Evolutionary conservation across 1,140 invertebrate genomes (phyloP), one percentile per base, ranked within the genome.

Genomic region (Hypsibius dujardini): DNA sequence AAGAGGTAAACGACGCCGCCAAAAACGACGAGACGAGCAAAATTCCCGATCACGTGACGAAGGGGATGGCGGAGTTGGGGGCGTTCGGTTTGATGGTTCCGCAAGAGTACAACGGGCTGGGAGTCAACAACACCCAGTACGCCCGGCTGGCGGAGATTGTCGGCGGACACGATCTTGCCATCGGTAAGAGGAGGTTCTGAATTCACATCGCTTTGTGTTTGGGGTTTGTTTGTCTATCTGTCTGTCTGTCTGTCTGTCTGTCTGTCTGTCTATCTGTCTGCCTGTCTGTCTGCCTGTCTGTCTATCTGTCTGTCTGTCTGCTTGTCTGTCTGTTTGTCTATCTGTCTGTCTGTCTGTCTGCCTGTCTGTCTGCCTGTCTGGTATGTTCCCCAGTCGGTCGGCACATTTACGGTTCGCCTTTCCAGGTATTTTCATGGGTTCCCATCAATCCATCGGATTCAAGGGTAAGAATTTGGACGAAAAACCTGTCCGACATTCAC

Each of bases 81-180:
- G 90, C 88, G 2, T 97, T 97, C 83, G 87, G 87, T 60, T 82
- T 96, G 56, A 92, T 97, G 83, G 83, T 86, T 62, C 92, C 94
- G 1, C 74, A 77, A 56, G 79, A 83, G 71, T 78, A 77, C 46
- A 80, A 79, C 60, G 71, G 50, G 7, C 42, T 50, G 42, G 70
- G 47, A 12, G n/a, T 96, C 47, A 88, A 81, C 74, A 97, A 97
- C 79, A 95, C 90, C 14, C 92, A 97, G 80, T 96, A 96, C 83
- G 89, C 88, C 47, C 82, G 92, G 74, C 81, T 95, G 12, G 90
- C 92, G 69, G 90, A 96, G 81, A 87, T 95, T 77, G 90, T 96
- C 69, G 84, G 85, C 14, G 82, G 83, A 28, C 80, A 94, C 82
- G 94, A 98, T 82, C 82, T 98, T 40, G 86, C 84, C 46, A 84